These are phyloP conservation scores for Galeruca laticollis DNA, from an alignment of 2,888 invertebrate genomes.

Conservation along the genomic window DNA sequence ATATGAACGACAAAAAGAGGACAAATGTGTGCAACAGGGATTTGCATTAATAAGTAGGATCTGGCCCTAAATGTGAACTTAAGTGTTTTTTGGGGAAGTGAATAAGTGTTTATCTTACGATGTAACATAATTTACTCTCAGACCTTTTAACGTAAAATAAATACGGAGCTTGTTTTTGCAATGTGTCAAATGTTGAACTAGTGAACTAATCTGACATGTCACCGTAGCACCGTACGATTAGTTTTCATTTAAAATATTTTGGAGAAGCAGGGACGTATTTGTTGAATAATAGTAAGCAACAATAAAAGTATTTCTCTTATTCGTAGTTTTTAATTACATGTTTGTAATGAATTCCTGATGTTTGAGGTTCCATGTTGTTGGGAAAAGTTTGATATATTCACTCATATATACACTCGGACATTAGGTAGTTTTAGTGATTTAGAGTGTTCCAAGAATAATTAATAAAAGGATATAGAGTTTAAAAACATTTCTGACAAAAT, in stretches of 20 bases:
- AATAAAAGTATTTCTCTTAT: neutral
- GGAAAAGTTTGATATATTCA: too few relatives aligned
- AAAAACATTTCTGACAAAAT: too few relatives aligned
- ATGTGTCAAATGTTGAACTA: conserved; percentile 56
- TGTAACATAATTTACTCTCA: conserved; percentile 56
- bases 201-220: conserved; percentile 51
- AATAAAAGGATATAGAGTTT: too few relatives aligned
- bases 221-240: conserved; percentile 20
- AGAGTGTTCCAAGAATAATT: too few relatives aligned
- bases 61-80: conserved; percentile 39
- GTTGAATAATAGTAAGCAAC: neutral
- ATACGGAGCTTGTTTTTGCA: conserved; percentile 59
- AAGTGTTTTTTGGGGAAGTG: conserved; percentile 41
- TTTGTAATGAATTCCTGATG: neutral
- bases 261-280: conserved; percentile 18
- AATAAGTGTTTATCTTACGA: conserved; percentile 39
- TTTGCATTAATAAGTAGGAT: conserved; percentile 46
- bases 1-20: conserved; percentile 24
- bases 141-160: conserved; percentile 61
- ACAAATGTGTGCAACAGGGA: conserved; percentile 35
- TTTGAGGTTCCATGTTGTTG: too few relatives aligned
- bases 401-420: too few relatives aligned
- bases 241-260: conserved; percentile 35
- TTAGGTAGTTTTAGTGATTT: too few relatives aligned
- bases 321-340: neutral